phyloP scores from a whole-genome alignment of 1,140 invertebrate species.

The Rhopalosiphum padi region DNA sequence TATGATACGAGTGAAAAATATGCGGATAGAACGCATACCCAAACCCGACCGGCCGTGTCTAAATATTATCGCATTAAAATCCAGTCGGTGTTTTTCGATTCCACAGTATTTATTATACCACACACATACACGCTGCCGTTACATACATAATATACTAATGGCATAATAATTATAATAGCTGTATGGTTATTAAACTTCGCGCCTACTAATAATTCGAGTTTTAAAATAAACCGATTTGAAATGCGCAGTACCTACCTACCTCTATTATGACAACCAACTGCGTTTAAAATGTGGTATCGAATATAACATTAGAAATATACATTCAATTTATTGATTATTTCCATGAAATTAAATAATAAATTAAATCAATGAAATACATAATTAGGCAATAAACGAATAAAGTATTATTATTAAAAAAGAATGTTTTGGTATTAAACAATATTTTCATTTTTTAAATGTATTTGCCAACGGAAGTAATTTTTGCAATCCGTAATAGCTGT shows the following conservation, averaged over 20 bases:
- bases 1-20: neutral
- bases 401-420: neutral
- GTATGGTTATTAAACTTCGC: neutral
- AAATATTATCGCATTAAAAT: constrained; percentile 38
- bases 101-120: constrained; percentile 22
- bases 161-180: neutral
- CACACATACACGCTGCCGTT: neutral
- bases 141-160: constrained; percentile 29
- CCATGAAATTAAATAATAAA: neutral
- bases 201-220: neutral
- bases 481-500: too few species aligned
- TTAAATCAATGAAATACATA: neutral
- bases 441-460: neutral
- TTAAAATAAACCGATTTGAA: constrained; percentile 3
- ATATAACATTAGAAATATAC: neutral
- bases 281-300: neutral
- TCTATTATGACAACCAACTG: neutral
- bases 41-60: neutral
- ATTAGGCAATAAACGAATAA: neutral
- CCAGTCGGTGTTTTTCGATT: constrained; percentile 16
- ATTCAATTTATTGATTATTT: neutral
- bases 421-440: neutral
- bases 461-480: neutral
- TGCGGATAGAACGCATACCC: neutral
- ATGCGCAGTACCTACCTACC: neutral